These are phyloP conservation scores for Scrobipalpa atriplicella DNA, from an alignment of 2,888 invertebrate species.

Conservation along the genomic window DNA sequence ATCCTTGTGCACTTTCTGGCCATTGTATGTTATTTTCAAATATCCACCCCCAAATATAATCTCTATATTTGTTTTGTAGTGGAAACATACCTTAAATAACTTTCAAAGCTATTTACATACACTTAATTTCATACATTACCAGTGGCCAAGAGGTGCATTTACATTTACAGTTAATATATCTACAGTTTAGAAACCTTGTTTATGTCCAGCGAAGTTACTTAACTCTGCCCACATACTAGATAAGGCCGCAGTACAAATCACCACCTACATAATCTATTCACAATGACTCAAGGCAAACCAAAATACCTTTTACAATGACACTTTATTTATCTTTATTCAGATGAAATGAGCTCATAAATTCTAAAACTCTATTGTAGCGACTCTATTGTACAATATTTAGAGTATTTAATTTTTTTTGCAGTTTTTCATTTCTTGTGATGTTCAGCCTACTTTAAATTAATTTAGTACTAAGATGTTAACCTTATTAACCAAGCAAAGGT, in stretches of 20 bases:
- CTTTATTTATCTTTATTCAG: neutral
- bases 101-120: too few species aligned
- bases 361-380: neutral
- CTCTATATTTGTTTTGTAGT: too few species aligned
- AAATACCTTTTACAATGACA: slow-evolving; percentile 24
- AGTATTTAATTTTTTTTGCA: slow-evolving; percentile 15
- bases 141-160: neutral
- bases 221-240: slow-evolving; percentile 13
- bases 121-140: too few species aligned
- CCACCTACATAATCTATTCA: slow-evolving; percentile 45
- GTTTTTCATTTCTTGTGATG: neutral
- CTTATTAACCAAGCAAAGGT: too few species aligned
- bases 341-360: slow-evolving; percentile 20
- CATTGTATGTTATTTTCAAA: too few species aligned
- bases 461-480: neutral
- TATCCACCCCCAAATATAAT: too few species aligned
- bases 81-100: too few species aligned
- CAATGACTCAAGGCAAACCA: slow-evolving; percentile 42
- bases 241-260: slow-evolving; percentile 41
- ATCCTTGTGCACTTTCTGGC: too few species aligned
- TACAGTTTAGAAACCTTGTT: neutral
- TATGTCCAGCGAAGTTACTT: slow-evolving; percentile 30
- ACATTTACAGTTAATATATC: slow-evolving; percentile 3
- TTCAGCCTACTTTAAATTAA: neutral
- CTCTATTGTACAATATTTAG: neutral